These are phyloP conservation scores for Aporophyla nigra DNA, from an alignment of 2,888 invertebrate species.

Conservation along the genomic window DNA sequence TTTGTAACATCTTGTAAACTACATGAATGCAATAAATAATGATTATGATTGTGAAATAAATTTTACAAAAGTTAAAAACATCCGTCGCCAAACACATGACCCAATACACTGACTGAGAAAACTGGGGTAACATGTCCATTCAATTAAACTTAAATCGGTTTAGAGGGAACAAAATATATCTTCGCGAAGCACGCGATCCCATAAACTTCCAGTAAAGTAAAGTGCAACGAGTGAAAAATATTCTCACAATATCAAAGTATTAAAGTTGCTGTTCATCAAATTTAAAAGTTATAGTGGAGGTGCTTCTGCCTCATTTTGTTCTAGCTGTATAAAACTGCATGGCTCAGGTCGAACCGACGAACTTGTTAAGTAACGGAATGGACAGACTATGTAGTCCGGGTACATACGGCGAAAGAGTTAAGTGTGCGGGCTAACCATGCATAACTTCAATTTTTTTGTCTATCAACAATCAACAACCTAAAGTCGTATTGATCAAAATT, in stretches of 20 bases:
- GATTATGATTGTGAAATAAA: too few species aligned
- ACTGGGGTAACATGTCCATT: constrained; percentile 24
- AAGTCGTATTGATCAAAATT: not conserved
- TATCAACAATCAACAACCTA: not conserved
- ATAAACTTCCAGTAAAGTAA: constrained; percentile 57
- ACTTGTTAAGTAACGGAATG: constrained; percentile 77
- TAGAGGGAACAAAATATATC: constrained; percentile 47
- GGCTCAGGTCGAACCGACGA: constrained; percentile 66
- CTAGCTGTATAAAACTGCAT: constrained; percentile 72
- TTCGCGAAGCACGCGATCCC: constrained; percentile 47
- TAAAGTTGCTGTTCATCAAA: constrained; percentile 78
- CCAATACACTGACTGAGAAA: constrained; percentile 7
- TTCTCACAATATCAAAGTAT: constrained; percentile 73
- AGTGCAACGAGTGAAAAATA: constrained; percentile 70
- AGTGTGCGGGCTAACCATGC: not conserved
- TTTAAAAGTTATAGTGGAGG: constrained; percentile 76
- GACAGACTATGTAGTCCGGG: constrained; percentile 72
- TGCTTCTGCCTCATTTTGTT: constrained; percentile 67
- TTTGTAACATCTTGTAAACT: too few species aligned
- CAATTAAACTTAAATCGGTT: constrained; percentile 39
- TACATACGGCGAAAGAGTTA: constrained; percentile 27
- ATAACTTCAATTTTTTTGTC: not conserved
- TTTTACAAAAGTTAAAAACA: not conserved
- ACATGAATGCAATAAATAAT: too few species aligned
- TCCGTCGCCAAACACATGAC: not conserved